A percentile compares a stretch with the other conserved stretches of the same genome.
phyloP scores from a whole-genome alignment of 2,797 vertebrate genomes.

The Schizopygopsis pylzovi region DNA sequence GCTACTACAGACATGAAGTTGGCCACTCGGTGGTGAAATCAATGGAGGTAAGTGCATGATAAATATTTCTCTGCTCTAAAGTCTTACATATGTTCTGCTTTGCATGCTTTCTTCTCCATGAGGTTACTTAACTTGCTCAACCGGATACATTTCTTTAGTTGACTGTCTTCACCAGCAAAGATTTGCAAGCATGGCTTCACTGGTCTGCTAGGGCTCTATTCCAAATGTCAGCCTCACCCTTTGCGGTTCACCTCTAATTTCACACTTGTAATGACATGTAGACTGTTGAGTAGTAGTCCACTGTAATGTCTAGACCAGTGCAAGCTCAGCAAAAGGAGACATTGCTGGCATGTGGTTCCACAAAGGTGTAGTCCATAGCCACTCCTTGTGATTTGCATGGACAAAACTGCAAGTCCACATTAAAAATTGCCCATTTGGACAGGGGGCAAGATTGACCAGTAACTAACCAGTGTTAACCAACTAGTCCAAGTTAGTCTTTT shows the following conservation, averaged over 20 bases:
- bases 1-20: slow-evolving; percentile 92
- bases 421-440: background rate
- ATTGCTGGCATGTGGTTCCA: background rate
- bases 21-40: slow-evolving; percentile 89
- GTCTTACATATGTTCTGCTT: background rate
- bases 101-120: too few species aligned
- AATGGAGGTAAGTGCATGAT: slow-evolving; percentile 82
- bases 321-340: background rate
- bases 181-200: background rate
- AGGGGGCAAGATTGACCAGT: background rate
- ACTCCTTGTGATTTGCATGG: background rate
- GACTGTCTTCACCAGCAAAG: background rate
- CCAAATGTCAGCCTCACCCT: slow-evolving; percentile 6
- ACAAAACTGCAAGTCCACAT: background rate
- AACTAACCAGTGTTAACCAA: background rate
- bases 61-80: background rate
- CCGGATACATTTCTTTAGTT: background rate
- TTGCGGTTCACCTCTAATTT: background rate
- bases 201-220: background rate
- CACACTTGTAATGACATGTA: background rate
- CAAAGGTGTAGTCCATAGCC: background rate
- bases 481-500: background rate
- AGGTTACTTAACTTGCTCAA: background rate
- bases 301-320: background rate
- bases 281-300: background rate